phyloP scores from a whole-genome alignment of 2,888 invertebrate species.

The Drosophila glabriapex region DNA sequence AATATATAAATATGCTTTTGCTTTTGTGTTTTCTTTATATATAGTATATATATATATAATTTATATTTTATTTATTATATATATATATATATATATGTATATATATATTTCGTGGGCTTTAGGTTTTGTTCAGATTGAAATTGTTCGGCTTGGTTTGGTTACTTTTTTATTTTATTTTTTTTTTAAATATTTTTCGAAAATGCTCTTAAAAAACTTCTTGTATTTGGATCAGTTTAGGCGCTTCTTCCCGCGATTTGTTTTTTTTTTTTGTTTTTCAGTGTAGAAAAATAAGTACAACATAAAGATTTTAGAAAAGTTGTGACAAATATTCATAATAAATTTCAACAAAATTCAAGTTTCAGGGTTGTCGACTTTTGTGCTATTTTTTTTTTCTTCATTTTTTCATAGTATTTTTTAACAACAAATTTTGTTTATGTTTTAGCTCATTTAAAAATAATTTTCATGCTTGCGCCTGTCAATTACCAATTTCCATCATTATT shows the following conservation, averaged over 20 bases:
- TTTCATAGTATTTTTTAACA: conserved; percentile 46
- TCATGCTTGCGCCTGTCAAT: conserved; percentile 14
- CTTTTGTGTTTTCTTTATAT: conserved; percentile 53
- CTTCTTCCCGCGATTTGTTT: not conserved
- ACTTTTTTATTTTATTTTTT: conserved; percentile 1
- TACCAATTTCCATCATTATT: conserved; percentile 11
- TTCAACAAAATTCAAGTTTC: conserved; percentile 50
- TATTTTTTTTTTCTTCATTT: conserved; percentile 22
- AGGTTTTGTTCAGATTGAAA: conserved; percentile 77
- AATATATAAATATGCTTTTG: conserved; percentile 76
- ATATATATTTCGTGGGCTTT: conserved; percentile 72
- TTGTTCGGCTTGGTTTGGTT: conserved; percentile 66
- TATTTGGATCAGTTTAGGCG: conserved; percentile 31
- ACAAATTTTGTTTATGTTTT: conserved; percentile 44
- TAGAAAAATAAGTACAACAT: conserved; percentile 53
- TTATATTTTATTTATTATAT: conserved; percentile 36
- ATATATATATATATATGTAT: conserved; percentile 43
- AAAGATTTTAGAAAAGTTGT: conserved; percentile 27
- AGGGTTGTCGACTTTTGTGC: conserved; percentile 45
- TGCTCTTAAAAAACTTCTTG: conserved; percentile 68
- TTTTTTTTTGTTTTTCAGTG: conserved; percentile 4
- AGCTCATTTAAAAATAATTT: conserved; percentile 44
- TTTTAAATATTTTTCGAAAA: conserved; percentile 74
- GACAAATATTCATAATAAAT: conserved; percentile 41
- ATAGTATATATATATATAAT: conserved; percentile 41